Evolutionary conservation across 2,113 vertebrate species (phyloP), one percentile per base, ranked within the genome.

Genomic region (Notothenia coriiceps): DNA sequence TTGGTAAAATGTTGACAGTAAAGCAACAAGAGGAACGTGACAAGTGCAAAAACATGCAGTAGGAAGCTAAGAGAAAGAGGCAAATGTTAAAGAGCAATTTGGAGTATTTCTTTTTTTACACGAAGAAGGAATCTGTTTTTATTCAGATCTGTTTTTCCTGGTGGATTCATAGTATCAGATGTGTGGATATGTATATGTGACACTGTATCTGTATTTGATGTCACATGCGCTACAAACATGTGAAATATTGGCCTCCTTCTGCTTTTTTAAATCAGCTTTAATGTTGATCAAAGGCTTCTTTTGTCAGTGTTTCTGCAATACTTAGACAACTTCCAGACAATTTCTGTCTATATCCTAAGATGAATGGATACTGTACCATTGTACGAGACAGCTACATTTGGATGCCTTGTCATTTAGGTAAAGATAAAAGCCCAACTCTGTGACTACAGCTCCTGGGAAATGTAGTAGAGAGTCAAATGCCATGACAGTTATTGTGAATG

Each of bases 231-330:
- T 2, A 49, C 15, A 57, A 51, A 70, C 67, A 68, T 68, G 68
- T 44, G 66, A 52, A 15, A 40, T 29, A 29, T 46, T 64, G 52
- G 12, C 66, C 59, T 11, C 56, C 46, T 75, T 79, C 70, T 61
- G 43, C 1, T 50, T 44, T 29, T 9, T 25, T 76, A 12, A 20
- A n/a, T 22, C 10, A 1, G 12, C 63, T 57, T 49, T 25, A 22
- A 35, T 20, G 46, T 62, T 35, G 9, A 56, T 10, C 13, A 71
- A 64, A 43, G 10, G 0, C 14, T 46, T 50, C 51, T 56, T 25
- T 81, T 18, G 51, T 75, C 33, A 12, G 35, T 44, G 7, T 11
- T 15, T 20, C 13, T 55, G 14, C 47, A 29, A 57, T 18, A 7
- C 13, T 22, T 10, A 2, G 43, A 10, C 4, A 11, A 1, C 10